These are phyloP conservation scores for Proales similis DNA, from an alignment of 1,140 invertebrate genomes.

Conservation along the genomic window DNA sequence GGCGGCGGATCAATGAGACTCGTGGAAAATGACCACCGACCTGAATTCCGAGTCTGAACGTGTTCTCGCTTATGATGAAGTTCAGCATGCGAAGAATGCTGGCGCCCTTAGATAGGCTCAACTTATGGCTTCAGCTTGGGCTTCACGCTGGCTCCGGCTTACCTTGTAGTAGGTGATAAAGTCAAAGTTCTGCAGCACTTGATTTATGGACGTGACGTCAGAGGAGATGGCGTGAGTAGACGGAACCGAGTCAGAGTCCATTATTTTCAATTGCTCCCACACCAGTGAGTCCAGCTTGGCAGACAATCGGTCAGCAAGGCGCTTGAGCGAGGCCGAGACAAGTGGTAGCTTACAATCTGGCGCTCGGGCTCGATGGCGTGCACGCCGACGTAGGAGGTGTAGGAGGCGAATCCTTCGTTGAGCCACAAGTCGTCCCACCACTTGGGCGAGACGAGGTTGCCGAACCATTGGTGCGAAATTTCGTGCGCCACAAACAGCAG, in stretches of 20 bases:
- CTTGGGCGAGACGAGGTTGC: constrained; percentile 63
- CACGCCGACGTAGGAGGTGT: background rate
- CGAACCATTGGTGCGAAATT: constrained; percentile 63
- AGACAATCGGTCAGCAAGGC: background rate
- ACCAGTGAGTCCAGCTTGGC: background rate
- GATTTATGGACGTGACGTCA: background rate
- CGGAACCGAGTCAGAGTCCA: background rate
- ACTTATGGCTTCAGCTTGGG: background rate
- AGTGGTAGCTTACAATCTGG: background rate
- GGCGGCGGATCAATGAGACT: background rate
- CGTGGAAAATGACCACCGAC: background rate
- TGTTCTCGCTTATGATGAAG: background rate
- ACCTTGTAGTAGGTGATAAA: background rate
- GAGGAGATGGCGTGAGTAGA: background rate
- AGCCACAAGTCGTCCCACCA: constrained; percentile 55
- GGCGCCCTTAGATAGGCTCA: background rate
- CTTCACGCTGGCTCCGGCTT: background rate
- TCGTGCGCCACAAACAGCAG: constrained; percentile 67
- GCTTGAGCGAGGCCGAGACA: background rate
- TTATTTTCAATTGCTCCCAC: background rate
- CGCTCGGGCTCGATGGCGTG: background rate
- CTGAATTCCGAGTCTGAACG: background rate
- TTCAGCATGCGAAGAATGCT: background rate
- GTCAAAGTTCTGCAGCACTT: background rate
- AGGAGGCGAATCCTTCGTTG: constrained; percentile 51